Percentiles rank a stretch among this genome's conserved stretches.
These are phyloP conservation scores for Willisornis vidua DNA, from an alignment of 2,113 vertebrate species.

Conservation along the genomic window DNA sequence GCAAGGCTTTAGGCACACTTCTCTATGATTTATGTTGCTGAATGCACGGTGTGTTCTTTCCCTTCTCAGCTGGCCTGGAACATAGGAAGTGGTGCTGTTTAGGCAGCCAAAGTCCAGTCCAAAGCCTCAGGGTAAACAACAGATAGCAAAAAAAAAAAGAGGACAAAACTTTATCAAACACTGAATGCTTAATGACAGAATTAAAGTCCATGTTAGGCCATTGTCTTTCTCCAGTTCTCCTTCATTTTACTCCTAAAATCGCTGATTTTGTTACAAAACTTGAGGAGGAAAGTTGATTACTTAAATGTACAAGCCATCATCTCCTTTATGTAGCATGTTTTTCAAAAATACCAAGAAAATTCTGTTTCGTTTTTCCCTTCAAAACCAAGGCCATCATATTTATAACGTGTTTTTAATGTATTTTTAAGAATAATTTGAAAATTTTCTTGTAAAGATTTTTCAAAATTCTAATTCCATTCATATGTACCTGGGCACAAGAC, in stretches of 20 bases:
- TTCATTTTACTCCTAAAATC: not conserved
- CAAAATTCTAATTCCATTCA: not conserved
- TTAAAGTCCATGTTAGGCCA: not conserved
- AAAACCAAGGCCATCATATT: not conserved
- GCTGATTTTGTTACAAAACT: not conserved
- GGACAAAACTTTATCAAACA: not conserved
- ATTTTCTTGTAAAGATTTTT: not conserved
- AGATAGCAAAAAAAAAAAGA: not conserved
- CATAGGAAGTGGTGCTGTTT: not conserved
- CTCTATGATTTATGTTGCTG: not conserved
- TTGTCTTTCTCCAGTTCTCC: not conserved
- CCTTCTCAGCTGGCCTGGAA: not conserved
- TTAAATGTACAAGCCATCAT: not conserved
- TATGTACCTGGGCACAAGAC: not conserved
- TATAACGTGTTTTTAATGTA: not conserved
- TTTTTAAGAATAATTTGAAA: not conserved
- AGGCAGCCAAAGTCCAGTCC: not conserved
- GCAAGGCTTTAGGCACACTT: not conserved
- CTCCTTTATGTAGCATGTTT: not conserved
- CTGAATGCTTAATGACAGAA: not conserved
- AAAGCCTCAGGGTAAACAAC: not conserved
- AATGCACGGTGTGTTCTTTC: not conserved
- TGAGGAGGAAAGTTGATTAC: not conserved
- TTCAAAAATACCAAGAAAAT: not conserved
- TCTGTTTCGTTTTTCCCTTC: not conserved